These are phyloP conservation scores for Chelon auratus DNA, from an alignment of 2,797 vertebrate species.

Conservation along the genomic window DNA sequence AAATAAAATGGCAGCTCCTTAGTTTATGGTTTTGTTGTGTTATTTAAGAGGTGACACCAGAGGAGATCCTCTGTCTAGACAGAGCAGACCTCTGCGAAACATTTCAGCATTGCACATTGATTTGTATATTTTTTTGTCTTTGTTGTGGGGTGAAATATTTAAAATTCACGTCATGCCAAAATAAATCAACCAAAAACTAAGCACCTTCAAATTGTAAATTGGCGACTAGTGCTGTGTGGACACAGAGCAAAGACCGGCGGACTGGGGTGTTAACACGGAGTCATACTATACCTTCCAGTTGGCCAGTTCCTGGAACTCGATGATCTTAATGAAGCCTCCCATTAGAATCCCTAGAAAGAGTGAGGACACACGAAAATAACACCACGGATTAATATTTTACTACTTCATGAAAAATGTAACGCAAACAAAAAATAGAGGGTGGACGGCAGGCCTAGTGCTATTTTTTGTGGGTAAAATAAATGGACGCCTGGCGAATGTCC, in stretches of 20 bases:
- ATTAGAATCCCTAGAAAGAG: conserved; percentile 94
- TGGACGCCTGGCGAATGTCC: conserved; percentile 20
- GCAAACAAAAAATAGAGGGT: conserved; percentile 9
- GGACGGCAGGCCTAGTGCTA: conserved; percentile 21
- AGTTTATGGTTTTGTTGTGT: background rate
- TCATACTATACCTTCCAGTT: conserved; percentile 94
- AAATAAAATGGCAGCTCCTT: conserved; percentile 1
- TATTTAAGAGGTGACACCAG: background rate
- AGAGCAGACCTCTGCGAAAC: background rate
- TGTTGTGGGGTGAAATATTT: background rate
- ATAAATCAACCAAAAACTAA: conserved; percentile 1
- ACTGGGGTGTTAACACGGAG: background rate
- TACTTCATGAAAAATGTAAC: conserved; percentile 15
- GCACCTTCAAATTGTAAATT: background rate
- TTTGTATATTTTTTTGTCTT: background rate
- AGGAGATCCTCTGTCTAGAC: background rate
- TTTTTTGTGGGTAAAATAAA: conserved; percentile 39
- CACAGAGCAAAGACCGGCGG: background rate
- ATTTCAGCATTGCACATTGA: background rate
- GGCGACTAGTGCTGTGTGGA: background rate
- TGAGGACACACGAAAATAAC: conserved; percentile 24
- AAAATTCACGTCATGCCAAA: conserved; percentile 7
- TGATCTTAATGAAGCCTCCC: conserved; percentile 98
- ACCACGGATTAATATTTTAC: conserved; percentile 43
- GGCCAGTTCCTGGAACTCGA: conserved; percentile 96